A percentile compares a stretch with the other conserved stretches of the same genome.
phyloP scores from a whole-genome alignment of 2,888 invertebrate species.

The Opisthograptis luteolata region DNA sequence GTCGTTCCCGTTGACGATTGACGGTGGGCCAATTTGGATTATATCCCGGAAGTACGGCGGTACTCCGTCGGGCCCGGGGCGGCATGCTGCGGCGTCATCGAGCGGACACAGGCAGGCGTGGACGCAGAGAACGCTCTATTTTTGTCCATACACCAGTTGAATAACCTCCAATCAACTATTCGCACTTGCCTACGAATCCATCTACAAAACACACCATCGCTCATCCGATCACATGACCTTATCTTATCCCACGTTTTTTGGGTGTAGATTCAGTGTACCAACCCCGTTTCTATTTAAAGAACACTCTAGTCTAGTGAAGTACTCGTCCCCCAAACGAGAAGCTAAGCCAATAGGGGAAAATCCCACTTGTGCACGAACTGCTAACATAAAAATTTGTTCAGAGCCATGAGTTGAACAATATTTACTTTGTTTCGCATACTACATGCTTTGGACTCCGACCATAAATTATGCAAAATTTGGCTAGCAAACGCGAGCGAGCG shows the following conservation, averaged over 20 bases:
- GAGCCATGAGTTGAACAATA: conserved; percentile 4
- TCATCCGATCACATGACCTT: conserved; percentile 45
- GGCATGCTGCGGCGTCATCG: conserved; percentile 49
- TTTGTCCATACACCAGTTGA: conserved; percentile 79
- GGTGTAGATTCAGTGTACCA: not conserved
- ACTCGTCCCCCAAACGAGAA: conserved; percentile 17
- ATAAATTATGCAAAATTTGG: conserved; percentile 20
- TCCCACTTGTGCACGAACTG: conserved; percentile 48
- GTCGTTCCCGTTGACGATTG: conserved; percentile 41
- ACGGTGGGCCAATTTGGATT: conserved; percentile 52
- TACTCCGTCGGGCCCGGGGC: conserved; percentile 51
- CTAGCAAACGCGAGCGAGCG: conserved; percentile 1
- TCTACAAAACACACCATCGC: conserved; percentile 50
- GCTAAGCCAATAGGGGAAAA: conserved; percentile 34
- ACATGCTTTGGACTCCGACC: conserved; percentile 8
- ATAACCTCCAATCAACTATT: conserved; percentile 84
- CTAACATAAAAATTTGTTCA: conserved; percentile 15
- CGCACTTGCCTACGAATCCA: conserved; percentile 73
- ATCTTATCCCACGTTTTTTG: conserved; percentile 8
- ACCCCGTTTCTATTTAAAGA: conserved; percentile 23
- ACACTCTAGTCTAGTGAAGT: conserved; percentile 2
- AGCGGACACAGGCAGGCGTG: conserved; percentile 57
- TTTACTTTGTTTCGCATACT: conserved; percentile 10
- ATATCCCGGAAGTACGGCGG: conserved; percentile 68
- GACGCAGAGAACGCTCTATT: conserved; percentile 74